phyloP scores from a whole-genome alignment of 2,888 invertebrate genomes.

The Drosophila mulleri region DNA sequence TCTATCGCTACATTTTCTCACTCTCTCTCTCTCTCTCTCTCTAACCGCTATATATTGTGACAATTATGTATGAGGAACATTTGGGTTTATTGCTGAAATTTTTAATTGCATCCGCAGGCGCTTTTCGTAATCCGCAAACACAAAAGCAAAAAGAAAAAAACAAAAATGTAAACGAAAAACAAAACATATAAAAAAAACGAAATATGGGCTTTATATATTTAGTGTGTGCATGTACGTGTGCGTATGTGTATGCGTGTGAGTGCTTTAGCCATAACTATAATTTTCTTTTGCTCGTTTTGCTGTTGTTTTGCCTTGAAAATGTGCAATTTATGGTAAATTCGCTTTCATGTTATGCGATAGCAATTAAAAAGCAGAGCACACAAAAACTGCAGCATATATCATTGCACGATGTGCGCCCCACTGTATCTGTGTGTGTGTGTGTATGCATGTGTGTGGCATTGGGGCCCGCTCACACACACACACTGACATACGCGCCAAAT shows the following conservation, averaged over 20 bases:
- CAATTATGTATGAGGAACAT: constrained; percentile 14
- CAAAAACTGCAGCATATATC: constrained; percentile 48
- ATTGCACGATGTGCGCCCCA: constrained; percentile 5
- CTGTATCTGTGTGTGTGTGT: constrained; percentile 4
- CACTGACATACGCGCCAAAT: constrained; percentile 28
- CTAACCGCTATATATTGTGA: background rate
- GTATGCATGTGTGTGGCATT: constrained; percentile 20
- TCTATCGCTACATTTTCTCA: background rate
- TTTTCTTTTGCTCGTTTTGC: constrained; percentile 33
- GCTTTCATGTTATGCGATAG: constrained; percentile 58
- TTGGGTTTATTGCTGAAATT: constrained; percentile 39
- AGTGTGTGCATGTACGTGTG: constrained; percentile 5
- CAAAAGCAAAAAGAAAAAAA: constrained; percentile 30
- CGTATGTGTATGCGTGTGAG: constrained; percentile 10
- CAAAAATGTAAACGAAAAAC: background rate
- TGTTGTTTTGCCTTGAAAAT: constrained; percentile 55
- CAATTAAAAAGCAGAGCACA: constrained; percentile 61
- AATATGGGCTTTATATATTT: constrained; percentile 56
- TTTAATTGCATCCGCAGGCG: constrained; percentile 71
- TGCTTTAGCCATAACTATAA: constrained; percentile 51
- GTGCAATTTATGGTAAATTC: constrained; percentile 66
- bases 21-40: background rate
- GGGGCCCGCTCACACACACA: background rate
- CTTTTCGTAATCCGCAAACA: constrained; percentile 41
- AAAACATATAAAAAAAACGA: constrained; percentile 40